Evolutionary conservation across 2,888 invertebrate genomes (phyloP).

Genomic region (Sphecodes monilicornis): DNA sequence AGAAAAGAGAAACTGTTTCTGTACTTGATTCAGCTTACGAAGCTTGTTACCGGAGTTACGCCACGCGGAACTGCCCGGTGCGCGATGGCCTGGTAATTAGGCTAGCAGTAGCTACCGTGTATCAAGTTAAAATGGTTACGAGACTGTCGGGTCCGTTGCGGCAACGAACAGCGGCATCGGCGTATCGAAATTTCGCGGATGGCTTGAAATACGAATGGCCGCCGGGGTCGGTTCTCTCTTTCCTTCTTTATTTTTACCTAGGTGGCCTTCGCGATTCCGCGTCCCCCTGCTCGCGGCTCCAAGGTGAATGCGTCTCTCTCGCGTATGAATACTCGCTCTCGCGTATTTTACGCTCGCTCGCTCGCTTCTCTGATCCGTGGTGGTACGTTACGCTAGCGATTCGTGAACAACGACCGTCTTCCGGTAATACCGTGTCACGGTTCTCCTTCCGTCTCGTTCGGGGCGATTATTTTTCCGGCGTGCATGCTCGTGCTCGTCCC

Average conservation of each 20-base stretch:
- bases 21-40: not conserved
- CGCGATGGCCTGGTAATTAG: not conserved
- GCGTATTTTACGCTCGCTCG: conserved; percentile 35
- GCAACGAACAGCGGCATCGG: not conserved
- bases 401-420: conserved; percentile 42
- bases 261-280: conserved; percentile 31
- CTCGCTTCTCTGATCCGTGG: conserved; percentile 9
- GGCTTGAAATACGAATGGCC: not conserved
- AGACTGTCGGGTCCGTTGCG: not conserved
- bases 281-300: conserved; percentile 19
- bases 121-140: not conserved
- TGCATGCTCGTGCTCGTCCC: not conserved
- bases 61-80: too few species aligned
- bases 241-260: conserved; percentile 41
- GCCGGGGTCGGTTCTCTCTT: not conserved
- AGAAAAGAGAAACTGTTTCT: not conserved
- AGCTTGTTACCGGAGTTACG: too few species aligned
- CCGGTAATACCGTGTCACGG: conserved; percentile 45
- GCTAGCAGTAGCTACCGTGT: not conserved
- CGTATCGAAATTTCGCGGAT: conserved; percentile 16
- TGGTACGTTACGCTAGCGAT: conserved; percentile 37
- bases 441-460: conserved; percentile 4
- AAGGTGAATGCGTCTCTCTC: conserved; percentile 56
- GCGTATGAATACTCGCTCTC: too few species aligned
- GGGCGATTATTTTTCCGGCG: not conserved